A percentile compares a stretch with the other conserved stretches of the same genome.
phyloP scores from a whole-genome alignment of 2,797 vertebrate species.

The Sitta carolinensis region DNA sequence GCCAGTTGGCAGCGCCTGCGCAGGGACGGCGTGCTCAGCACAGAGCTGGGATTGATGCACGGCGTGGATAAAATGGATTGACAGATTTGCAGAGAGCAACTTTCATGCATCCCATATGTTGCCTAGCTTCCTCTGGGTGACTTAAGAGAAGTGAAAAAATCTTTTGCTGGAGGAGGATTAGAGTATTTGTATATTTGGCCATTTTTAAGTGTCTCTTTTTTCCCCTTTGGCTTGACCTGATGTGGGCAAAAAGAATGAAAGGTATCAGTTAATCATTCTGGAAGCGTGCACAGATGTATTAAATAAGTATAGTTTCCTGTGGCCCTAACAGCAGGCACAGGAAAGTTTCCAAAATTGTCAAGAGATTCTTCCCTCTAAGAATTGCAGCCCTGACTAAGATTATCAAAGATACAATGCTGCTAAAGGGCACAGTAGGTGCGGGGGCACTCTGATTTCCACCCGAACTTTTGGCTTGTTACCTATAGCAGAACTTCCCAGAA shows the following conservation, averaged over 20 bases:
- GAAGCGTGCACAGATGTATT: not conserved
- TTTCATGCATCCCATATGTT: conserved; percentile 43
- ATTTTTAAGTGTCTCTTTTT: not conserved
- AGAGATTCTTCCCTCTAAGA: not conserved
- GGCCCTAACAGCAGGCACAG: not conserved
- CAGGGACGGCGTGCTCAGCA: not conserved
- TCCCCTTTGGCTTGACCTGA: not conserved
- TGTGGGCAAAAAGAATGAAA: not conserved
- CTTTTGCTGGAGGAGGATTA: not conserved
- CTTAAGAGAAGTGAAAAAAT: not conserved
- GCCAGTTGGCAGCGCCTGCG: not conserved
- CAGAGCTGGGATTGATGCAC: not conserved
- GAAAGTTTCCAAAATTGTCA: not conserved
- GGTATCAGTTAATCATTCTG: not conserved
- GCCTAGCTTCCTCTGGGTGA: not conserved
- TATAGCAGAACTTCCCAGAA: not conserved
- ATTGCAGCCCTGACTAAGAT: not conserved
- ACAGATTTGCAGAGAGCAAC: conserved; percentile 31
- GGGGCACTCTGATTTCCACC: not conserved
- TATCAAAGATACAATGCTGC: not conserved
- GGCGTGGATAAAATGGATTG: not conserved
- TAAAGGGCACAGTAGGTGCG: not conserved
- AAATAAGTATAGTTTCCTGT: not conserved
- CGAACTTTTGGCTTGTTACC: not conserved
- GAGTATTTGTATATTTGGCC: not conserved